Conservation (phyloP, 2,113 vertebrate genomes). For the Grallaria varia region DNA sequence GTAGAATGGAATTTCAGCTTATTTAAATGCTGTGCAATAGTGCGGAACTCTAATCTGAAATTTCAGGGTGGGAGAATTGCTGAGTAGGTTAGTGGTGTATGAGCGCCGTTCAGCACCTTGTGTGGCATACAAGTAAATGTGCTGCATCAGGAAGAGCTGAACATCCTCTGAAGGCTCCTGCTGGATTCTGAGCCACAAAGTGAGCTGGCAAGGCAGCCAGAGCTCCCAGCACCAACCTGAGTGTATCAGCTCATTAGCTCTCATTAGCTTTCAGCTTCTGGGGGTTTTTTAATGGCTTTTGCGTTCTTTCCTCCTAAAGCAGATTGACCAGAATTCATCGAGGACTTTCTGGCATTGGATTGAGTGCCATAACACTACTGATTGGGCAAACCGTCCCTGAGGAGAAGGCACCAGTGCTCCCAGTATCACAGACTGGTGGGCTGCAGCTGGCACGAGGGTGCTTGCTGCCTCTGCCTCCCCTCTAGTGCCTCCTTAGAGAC, state of each 20-base stretch:
- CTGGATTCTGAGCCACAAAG: neutral
- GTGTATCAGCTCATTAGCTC: neutral
- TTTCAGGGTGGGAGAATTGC: neutral
- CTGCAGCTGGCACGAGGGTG: neutral
- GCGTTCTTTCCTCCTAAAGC: slow-evolving; percentile 19
- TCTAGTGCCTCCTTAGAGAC: slow-evolving; percentile 44
- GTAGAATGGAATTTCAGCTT: neutral
- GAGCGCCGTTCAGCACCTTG: neutral
- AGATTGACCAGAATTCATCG: slow-evolving; percentile 57
- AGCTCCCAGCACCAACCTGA: neutral
- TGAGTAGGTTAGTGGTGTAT: neutral
- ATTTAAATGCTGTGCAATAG: neutral
- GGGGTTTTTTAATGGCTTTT: neutral
- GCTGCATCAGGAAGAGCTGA: neutral
- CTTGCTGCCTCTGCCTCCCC: slow-evolving; percentile 24
- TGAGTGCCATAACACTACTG: slow-evolving; percentile 76
- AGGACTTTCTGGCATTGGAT: neutral
- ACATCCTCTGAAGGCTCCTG: neutral
- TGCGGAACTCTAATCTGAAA: neutral
- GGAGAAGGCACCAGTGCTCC: neutral
- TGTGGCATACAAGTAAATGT: neutral
- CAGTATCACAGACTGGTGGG: neutral
- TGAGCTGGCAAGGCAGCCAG: neutral
- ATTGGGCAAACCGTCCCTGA: slow-evolving; percentile 35
- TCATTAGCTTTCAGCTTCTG: neutral